phyloP scores from a whole-genome alignment of 2,888 invertebrate genomes.

The Gasteruption jaculator region DNA sequence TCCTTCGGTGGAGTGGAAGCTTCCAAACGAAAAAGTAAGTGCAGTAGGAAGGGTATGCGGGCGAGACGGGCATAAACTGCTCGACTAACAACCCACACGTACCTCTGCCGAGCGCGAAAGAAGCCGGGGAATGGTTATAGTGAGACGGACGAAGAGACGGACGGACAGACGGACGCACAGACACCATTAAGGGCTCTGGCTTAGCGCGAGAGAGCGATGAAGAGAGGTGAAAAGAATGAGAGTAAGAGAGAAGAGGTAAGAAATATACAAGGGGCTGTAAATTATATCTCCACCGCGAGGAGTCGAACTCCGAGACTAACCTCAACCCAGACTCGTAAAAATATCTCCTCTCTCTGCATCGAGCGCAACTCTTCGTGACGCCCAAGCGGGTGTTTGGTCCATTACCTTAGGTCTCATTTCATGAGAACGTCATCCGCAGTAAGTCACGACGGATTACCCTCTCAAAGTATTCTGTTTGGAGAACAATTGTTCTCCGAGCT shows the following conservation, averaged over 20 bases:
- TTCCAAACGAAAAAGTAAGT: constrained; percentile 22
- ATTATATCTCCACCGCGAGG: constrained; percentile 49
- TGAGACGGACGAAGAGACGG: constrained; percentile 16
- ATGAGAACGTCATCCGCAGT: constrained; percentile 31
- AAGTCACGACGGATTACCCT: constrained; percentile 34
- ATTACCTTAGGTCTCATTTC: constrained; percentile 26
- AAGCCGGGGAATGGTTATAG: constrained; percentile 18
- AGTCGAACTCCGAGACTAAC: constrained; percentile 46
- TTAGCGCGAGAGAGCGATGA: constrained; percentile 29
- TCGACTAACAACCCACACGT: constrained; percentile 49
- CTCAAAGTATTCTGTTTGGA: no score
- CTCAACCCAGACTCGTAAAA: constrained; percentile 42
- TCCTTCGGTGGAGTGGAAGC: no score
- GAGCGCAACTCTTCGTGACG: constrained; percentile 19
- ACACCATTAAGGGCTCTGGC: constrained; percentile 32
- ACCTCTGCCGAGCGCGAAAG: constrained; percentile 33
- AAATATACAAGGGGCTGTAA: no score
- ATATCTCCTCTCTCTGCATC: constrained; percentile 27
- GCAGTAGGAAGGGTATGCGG: constrained; percentile 31
- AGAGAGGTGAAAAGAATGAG: constrained; percentile 20
- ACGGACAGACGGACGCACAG: constrained; percentile 28
- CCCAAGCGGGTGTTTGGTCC: constrained; percentile 21
- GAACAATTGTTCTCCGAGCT: no score
- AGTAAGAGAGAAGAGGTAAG: constrained; percentile 25
- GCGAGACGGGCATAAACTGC: constrained; percentile 40